Percentiles rank a stretch among this genome's conserved stretches.
Conservation (phyloP, 2,113 vertebrate species). For the Scalopus aquaticus region DNA sequence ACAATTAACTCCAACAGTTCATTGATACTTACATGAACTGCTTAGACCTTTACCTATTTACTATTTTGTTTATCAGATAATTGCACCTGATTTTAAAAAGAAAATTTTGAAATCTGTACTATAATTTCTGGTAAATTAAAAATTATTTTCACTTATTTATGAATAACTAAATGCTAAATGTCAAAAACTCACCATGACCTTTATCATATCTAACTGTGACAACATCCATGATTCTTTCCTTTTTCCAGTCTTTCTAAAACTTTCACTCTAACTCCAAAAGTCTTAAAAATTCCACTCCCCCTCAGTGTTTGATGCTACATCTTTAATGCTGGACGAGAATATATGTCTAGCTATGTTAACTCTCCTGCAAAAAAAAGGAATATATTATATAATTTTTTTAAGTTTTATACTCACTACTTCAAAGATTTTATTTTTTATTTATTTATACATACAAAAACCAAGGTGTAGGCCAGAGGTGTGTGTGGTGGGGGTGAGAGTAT, state of each 20-base stretch:
- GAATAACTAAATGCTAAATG: not conserved
- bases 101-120: not conserved
- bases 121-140: not conserved
- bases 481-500: no score
- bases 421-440: no score
- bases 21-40: not conserved
- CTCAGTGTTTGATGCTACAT: not conserved
- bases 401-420: no score
- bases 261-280: not conserved
- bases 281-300: not conserved
- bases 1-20: not conserved
- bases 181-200: not conserved
- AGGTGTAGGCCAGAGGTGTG: no score
- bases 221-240: not conserved
- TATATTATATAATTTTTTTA: no score
- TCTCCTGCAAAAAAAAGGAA: not conserved
- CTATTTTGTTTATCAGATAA: constrained; percentile 28
- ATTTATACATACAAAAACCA: no score
- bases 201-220: not conserved
- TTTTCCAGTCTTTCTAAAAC: not conserved
- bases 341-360: not conserved
- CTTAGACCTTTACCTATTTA: not conserved
- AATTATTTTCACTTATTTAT: not conserved
- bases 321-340: not conserved
- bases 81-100: not conserved